Evolutionary conservation across 2,113 vertebrate species (phyloP).

Genomic region (Eubucco bourcierii): DNA sequence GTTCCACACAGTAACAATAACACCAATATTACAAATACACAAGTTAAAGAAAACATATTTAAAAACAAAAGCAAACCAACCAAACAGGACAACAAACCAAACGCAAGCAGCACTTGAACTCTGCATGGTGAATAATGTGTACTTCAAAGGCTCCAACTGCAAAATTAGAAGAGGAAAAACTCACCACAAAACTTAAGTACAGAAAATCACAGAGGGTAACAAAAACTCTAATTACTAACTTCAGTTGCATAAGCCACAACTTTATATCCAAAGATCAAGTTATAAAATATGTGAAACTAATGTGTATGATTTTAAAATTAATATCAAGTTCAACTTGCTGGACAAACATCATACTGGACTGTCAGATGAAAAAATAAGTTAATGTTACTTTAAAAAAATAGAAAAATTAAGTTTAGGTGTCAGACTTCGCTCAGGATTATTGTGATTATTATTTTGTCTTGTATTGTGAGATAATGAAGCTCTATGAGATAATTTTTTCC

Average conservation of each 20-base stretch:
- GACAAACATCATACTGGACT: not conserved
- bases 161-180: not conserved
- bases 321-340: not conserved
- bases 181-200: fast-evolving
- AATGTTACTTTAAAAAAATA: not conserved
- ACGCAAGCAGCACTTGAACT: not conserved
- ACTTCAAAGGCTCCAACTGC: not conserved
- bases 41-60: not conserved
- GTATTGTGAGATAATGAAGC: not conserved
- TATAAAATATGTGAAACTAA: not conserved
- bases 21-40: not conserved
- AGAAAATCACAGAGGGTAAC: not conserved
- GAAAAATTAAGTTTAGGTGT: not conserved
- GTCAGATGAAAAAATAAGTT: too few species aligned
- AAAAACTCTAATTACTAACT: not conserved
- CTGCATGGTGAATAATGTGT: not conserved
- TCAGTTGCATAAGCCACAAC: not conserved
- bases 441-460: constrained; percentile 13
- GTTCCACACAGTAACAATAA: not conserved
- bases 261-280: not conserved
- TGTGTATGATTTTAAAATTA: fast-evolving
- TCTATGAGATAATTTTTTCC: not conserved
- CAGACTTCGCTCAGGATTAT: not conserved
- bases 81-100: too few species aligned
- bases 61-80: not conserved